Base-by-base conservation (phyloP, 2,113 vertebrate species). In the Odontophorus gujanensis region DNA sequence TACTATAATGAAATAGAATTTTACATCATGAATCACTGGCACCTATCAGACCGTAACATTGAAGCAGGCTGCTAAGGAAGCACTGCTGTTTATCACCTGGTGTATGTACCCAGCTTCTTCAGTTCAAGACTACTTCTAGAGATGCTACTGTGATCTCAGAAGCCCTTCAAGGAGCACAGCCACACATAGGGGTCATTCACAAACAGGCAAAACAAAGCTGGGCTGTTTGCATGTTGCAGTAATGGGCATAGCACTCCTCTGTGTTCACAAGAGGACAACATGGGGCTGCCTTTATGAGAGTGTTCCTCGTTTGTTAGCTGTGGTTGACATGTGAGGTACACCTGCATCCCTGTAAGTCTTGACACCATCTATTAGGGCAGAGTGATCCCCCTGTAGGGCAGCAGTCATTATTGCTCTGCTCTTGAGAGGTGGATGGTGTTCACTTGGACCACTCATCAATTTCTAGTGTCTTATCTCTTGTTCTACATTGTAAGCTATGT, bases 171-270 rank as follows among this genome's bases (percentile, higher is more conserved):
- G 15, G 14, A 32, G 36, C 81, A 30, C n/a, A 72, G 36, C 32
- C 1, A 0, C 47, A 30, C 3, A 1, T 2, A 16, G 3, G 18
- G 25, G 14, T 72, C 5, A 2, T n/a, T 65, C 43, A 58, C 10
- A 55, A 51, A 61, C 15, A 30, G 9, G 24, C 8, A 26, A 47
- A 83, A 22, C 16, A 36, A 73, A 43, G 22, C 20, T 55, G 40
- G 18, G 43, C 20, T 72, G 1, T 21, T 81, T 72, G 43, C 36
- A 4, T 32, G 22, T 8, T 51, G 47, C 38, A 32, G 6, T 15
- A 45, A 40, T 10, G 10, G 12, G 28, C 40, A 7, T 40, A 13
- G 26, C 48, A 18, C 43, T 81, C 4, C 42, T 86, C 59, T 55
- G 34, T 61, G 22, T n/a, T 6, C 38, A 12, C 38, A 20, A 18